Base-by-base conservation (phyloP, 2,888 invertebrate genomes). In the Deilephila elpenor region DNA sequence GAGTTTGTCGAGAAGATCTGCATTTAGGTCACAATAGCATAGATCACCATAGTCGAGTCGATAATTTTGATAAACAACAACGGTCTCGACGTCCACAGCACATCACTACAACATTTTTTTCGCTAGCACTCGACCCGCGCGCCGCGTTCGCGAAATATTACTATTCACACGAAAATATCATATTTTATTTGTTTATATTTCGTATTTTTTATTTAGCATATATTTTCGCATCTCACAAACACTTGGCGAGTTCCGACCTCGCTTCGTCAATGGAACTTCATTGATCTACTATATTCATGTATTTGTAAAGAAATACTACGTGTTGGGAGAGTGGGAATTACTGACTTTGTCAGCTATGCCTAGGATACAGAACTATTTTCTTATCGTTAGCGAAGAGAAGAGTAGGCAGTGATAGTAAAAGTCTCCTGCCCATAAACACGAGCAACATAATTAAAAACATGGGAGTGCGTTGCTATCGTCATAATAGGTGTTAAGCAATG, bases 141-240 rank as follows among this genome's bases (percentile, higher is more conserved):
- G 56, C 61, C 60, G 67, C 71, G 74, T 74, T 73, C 70, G 62
- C 37, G 37, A 71, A 75, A 73, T 71, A 73, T 67, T 71, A 20
- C 71, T 60, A 71, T 75, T 75, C 73, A 75, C 75, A 61, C 70
- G 72, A 72, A 74, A 75, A 73, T 73, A 34, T 73, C 29, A 61
- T 71, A 71, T 75, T 75, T 75, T 60, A 71, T 64, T 64, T 64
- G 64, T 64, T 64, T 64, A 64, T 64, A 64, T 44, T 37, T 64
- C 44, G n/a, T 64, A 20, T 37, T 64, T 64, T 64, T 64, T 64
- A 64, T 44, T 64, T 64, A 64, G 64, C 64, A 64, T 64, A 64
- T 64, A 64, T 64, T 64, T 56, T 44, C 44, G 64, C 44, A 64
- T 61, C 61, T 61, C 61, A 61, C 61, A 61, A 64, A 64, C 64